phyloP scores from a whole-genome alignment of 2,113 vertebrate genomes.

The Micronycteris hirsuta region DNA sequence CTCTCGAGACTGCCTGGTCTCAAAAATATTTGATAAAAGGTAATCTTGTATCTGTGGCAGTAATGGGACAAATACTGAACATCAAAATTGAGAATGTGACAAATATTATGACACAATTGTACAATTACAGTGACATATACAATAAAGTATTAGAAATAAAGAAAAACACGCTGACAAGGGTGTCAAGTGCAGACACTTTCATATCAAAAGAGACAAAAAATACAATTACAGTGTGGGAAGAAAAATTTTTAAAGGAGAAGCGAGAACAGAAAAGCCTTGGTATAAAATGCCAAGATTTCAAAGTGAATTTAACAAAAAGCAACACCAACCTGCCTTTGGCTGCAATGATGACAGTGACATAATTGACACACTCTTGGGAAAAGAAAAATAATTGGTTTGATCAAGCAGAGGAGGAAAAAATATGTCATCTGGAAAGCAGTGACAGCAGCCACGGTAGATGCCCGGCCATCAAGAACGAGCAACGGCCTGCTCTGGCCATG shows the following conservation, averaged over 20 bases:
- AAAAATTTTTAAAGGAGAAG: background rate
- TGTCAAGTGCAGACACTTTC: conserved; percentile 47
- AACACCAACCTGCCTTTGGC: background rate
- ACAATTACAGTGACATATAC: conserved; percentile 52
- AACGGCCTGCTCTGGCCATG: background rate
- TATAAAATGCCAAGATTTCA: conserved; percentile 39
- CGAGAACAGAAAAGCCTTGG: conserved; percentile 11
- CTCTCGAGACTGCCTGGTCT: background rate
- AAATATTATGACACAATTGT: conserved; percentile 48
- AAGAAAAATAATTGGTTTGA: conserved; percentile 34
- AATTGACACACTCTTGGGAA: background rate
- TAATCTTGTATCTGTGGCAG: conserved; percentile 22
- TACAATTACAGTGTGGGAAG: conserved; percentile 15
- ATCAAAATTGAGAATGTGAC: conserved; percentile 36
- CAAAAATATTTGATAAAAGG: conserved; percentile 49
- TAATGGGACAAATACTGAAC: conserved; percentile 32
- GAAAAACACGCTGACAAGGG: conserved; percentile 7
- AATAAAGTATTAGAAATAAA: conserved; percentile 27
- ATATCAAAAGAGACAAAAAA: conserved; percentile 60
- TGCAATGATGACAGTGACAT: background rate
- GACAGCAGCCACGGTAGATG: background rate
- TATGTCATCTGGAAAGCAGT: background rate
- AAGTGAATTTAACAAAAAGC: conserved; percentile 19
- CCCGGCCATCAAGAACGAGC: background rate
- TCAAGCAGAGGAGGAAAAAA: background rate